Conservation (phyloP, 1,140 invertebrate species). For the Panonychus citri region DNA sequence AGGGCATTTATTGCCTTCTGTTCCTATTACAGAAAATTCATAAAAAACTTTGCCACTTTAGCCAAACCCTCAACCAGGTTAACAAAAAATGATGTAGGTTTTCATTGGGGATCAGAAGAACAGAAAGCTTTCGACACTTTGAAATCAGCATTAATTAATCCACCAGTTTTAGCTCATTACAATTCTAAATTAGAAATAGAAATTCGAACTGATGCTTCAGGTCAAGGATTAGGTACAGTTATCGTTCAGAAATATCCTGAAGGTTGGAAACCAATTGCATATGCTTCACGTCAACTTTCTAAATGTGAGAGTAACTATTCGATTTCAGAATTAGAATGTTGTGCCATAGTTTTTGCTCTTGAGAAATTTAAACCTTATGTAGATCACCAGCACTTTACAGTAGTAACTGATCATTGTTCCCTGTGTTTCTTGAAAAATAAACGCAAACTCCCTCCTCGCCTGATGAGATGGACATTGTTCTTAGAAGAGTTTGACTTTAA, state of each 20-base stretch:
- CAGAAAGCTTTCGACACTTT: slow-evolving; percentile 20
- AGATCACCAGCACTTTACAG: slow-evolving; percentile 15
- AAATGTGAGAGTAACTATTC: slow-evolving; percentile 10
- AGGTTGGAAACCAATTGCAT: slow-evolving; percentile 6
- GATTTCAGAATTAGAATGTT: slow-evolving; percentile 12
- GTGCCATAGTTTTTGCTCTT: slow-evolving; percentile 15
- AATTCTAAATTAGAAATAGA: not conserved
- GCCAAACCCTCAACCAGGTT: slow-evolving; percentile 12
- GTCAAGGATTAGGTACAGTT: slow-evolving; percentile 9
- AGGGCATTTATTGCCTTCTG: slow-evolving; percentile 17
- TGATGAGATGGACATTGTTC: slow-evolving; percentile 13
- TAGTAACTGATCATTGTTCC: slow-evolving; percentile 17
- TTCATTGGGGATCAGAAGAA: slow-evolving; percentile 8
- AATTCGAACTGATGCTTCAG: slow-evolving; percentile 11
- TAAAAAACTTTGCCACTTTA: slow-evolving; percentile 11
- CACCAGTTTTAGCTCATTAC: slow-evolving; percentile 5
- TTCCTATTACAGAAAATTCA: slow-evolving; percentile 12
- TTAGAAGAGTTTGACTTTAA: slow-evolving; percentile 13
- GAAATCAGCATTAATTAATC: slow-evolving; percentile 19
- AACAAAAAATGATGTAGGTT: slow-evolving; percentile 11
- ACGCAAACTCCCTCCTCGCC: not conserved
- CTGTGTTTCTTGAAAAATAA: not conserved
- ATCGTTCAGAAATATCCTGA: slow-evolving; percentile 6
- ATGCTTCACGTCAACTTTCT: slow-evolving; percentile 7
- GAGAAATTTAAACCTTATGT: slow-evolving; percentile 17